Conservation (phyloP, 2,113 vertebrate genomes). For the Muscicapa adusta region DNA sequence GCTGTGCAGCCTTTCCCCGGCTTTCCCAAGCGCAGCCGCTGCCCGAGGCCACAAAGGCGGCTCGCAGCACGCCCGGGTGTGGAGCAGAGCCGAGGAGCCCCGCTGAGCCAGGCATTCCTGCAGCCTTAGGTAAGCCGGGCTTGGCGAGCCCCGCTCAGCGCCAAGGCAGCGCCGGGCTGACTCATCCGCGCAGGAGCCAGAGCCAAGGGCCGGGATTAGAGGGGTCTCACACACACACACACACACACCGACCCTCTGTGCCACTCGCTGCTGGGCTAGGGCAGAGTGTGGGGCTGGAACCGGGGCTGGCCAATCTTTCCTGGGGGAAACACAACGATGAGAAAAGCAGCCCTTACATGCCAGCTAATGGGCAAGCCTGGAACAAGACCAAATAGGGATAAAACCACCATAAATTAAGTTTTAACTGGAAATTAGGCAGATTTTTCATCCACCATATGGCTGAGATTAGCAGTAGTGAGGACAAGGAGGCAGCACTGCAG, state of each 20-base stretch:
- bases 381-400: neutral
- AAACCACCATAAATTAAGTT: neutral
- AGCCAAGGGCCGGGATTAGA: neutral
- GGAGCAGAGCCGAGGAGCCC: neutral
- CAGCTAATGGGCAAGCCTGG: neutral
- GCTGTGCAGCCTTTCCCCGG: fast-evolving
- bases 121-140: neutral
- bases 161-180: slow-evolving; percentile 12
- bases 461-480: neutral
- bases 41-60: neutral
- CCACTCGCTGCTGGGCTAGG: neutral
- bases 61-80: neutral
- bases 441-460: neutral
- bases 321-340: fast-evolving
- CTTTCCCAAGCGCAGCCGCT: neutral
- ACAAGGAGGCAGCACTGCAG: neutral
- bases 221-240: neutral
- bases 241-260: neutral
- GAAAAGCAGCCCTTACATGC: neutral
- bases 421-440: neutral
- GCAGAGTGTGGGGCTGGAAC: neutral
- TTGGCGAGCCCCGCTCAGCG: neutral
- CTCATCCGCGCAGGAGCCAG: neutral
- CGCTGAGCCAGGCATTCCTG: slow-evolving; percentile 20
- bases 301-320: fast-evolving